Evolutionary conservation across 2,888 invertebrate genomes (phyloP), one percentile per base, ranked within the genome.

Genomic region (Rugalucina vietnamica): DNA sequence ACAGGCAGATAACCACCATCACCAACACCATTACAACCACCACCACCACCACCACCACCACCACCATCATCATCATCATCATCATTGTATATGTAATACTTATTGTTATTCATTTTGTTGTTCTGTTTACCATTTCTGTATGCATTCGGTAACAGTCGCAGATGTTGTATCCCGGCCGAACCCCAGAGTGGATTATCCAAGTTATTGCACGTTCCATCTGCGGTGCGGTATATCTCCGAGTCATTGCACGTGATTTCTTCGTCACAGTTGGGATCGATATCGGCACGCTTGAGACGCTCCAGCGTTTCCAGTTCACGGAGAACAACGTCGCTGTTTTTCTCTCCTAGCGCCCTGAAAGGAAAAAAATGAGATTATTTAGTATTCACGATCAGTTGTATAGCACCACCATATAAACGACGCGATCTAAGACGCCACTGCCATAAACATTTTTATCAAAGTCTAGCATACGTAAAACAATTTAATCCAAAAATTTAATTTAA

Each of bases 161-260:
- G 18, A 60, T 84, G 84, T 69, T 84, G 81, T 8, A 79, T 72
- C 8, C 75, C 78, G 14, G 84, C 71, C 37, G 75, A 70, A 5
- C 99, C 99, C 98, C 98, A 98, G 76, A 97, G 97, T 0, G 98
- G 97, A 94, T 98, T 96, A 78, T 96, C 96, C 74, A 98, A 96
- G 95, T 99, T 99, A 95, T 99, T 99, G 94, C 99, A 99, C 57
- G 97, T 97, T 0, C 99, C 99, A 93, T 99, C 98, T 79, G 98
- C 96, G 78, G 96, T 97, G 0, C 99, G 96, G 94, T 98, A 99
- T 91, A 97, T 81, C n/a, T 76, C 50, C 0, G 36, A 34, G 21
- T 79, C 76, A 24, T 78, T 70, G 39, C 90, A 90, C 24, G 76
- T 74, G 49, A 87, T 70, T 0, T 76, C 70, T 36, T 79, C 76